A percentile compares a stretch with the other conserved stretches of the same genome.
These are phyloP conservation scores for Odocoileus hemionus DNA, from an alignment of 2,113 vertebrate genomes.

Conservation along the genomic window DNA sequence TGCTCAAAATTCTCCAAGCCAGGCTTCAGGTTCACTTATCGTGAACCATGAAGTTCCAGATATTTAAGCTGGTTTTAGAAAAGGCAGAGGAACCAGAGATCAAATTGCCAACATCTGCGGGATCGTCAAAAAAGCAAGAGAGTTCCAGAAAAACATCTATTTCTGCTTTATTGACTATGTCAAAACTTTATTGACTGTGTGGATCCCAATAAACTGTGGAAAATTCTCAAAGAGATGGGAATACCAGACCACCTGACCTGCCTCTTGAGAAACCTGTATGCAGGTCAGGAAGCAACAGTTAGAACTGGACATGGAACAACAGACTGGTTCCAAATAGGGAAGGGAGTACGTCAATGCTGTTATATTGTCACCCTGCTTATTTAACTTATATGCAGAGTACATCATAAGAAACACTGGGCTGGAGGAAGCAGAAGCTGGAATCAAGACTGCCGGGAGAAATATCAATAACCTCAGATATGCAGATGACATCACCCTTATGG, in stretches of 20 bases:
- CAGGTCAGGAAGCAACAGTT: neutral
- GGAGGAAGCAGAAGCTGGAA: neutral
- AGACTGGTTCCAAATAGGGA: neutral
- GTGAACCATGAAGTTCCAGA: accelerated
- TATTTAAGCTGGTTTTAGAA: neutral
- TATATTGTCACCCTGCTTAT: neutral
- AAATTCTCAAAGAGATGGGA: neutral
- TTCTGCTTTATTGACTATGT: neutral
- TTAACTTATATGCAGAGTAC: neutral
- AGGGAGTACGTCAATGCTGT: neutral
- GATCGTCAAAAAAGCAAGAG: neutral
- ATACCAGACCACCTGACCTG: neutral
- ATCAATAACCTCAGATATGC: neutral
- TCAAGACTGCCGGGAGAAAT: neutral
- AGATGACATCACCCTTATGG: neutral
- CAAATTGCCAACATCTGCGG: neutral
- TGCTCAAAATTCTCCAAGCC: neutral
- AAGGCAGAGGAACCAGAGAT: neutral
- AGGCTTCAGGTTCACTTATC: neutral
- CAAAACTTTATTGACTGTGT: neutral
- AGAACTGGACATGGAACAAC: neutral
- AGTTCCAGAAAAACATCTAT: neutral
- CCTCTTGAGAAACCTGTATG: neutral
- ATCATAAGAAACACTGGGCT: neutral
- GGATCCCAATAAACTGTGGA: neutral